A percentile compares a stretch with the other conserved stretches of the same genome.
Evolutionary conservation across 2,113 vertebrate species (phyloP).

Genomic region (Melanocharis versteri): DNA sequence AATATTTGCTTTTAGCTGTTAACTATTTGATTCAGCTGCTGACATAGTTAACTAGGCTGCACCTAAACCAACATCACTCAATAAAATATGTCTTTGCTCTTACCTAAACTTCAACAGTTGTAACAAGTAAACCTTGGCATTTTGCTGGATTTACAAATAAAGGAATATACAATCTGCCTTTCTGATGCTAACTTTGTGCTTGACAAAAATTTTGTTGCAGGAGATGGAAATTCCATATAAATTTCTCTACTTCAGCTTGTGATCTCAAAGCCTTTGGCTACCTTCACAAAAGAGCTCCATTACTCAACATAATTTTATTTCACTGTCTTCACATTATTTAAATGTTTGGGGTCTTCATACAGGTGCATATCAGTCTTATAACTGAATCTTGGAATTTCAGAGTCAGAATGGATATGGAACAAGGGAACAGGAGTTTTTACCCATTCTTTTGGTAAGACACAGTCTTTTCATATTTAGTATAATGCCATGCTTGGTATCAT

Average conservation of each 20-base stretch:
- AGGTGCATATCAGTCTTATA: not conserved
- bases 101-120: not conserved
- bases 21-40: not conserved
- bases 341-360: not conserved
- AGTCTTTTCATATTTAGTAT: not conserved
- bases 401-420: not conserved
- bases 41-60: not conserved
- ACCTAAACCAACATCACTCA: not conserved
- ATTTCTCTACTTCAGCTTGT: not conserved
- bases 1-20: not conserved
- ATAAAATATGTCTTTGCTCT: not conserved
- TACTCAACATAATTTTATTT: not conserved
- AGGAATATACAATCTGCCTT: not conserved
- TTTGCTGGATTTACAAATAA: not conserved
- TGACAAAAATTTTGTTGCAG: not conserved
- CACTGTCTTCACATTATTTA: not conserved
- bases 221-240: not conserved
- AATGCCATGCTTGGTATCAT: not conserved
- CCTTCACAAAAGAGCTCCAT: not conserved
- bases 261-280: not conserved
- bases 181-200: not conserved
- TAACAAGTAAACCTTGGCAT: not conserved
- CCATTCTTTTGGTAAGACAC: not conserved
- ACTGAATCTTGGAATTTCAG: not conserved
- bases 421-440: not conserved